Evolutionary conservation across 2,797 vertebrate genomes (phyloP), one percentile per base, ranked within the genome.

Genomic region (Catamblyrhynchus diadema): DNA sequence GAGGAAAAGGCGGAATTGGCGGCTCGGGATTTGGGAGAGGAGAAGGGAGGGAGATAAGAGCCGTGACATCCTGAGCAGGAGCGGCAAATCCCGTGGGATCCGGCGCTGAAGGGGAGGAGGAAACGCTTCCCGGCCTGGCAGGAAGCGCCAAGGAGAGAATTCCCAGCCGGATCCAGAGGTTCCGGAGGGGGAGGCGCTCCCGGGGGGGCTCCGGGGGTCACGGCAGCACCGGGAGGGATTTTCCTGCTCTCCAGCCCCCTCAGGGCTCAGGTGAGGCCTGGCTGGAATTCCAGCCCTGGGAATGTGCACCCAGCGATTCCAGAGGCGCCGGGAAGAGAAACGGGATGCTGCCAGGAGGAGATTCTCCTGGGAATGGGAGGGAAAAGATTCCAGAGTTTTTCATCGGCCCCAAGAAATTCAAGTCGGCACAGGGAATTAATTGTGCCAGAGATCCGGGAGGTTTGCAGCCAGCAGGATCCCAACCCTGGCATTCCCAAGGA

Each of bases 321-420:
- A 20, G 57, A 33, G 54, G 53, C 4, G 9, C 21, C 6, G 9
- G 53, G 32, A 56, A 33, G 32, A 27, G 57, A 19, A 9, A 13
- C 4, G 57, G 35, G 25, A 27, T 37, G 57, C 35, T 6, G 57
- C 11, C 8, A 13, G 56, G 56, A 37, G 56, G 56, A 9, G 57
- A 59, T 19, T 37, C 56, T 35, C 35, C 35, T 20, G 57, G 57
- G 57, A 59, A 37, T 1, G 17, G 57, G 25, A 4, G 12, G 62
- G n/a, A 66, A 18, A 20, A 21, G 44, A 21, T 35, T 19, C 44
- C 13, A 1, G 62, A 35, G 54, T 60, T 87, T 91, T 70, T 95
- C 59, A 93, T 79, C 81, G 81, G 90, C 62, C 60, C 79, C 39
- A 73, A 89, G 60, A 82, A 93, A 95, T 91, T 66, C 86, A 79